Evolutionary conservation across 1,140 invertebrate genomes (phyloP).

Genomic region (Hycleus cichorii): DNA sequence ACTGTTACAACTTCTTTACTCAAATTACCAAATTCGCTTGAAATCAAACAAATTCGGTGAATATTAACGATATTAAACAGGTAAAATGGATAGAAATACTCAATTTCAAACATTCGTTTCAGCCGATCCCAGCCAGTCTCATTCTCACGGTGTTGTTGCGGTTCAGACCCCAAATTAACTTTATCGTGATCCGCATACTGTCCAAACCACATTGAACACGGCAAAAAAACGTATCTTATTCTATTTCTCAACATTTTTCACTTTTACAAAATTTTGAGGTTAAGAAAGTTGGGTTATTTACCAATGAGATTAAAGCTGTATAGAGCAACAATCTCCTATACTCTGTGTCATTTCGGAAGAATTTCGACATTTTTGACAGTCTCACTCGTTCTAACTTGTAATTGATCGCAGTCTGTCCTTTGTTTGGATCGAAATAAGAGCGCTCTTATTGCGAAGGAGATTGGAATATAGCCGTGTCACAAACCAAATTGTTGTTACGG

Average conservation of each 20-base stretch:
- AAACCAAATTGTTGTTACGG: too few species aligned
- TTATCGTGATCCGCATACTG: background rate
- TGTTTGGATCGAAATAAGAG: too few species aligned
- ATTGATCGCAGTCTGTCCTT: too few species aligned
- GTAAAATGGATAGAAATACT: conserved; percentile 20
- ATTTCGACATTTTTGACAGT: too few species aligned
- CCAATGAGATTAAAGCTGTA: too few species aligned
- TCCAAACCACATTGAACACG: background rate
- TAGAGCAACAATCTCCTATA: too few species aligned
- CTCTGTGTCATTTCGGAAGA: too few species aligned
- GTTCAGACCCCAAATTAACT: background rate
- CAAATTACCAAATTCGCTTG: conserved; percentile 51
- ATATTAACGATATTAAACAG: background rate
- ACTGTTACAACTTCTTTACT: conserved; percentile 53
- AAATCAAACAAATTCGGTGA: conserved; percentile 25
- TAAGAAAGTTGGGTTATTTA: too few species aligned
- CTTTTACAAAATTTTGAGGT: background rate
- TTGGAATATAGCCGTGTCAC: too few species aligned
- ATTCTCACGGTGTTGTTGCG: background rate
- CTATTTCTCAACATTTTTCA: conserved; percentile 2
- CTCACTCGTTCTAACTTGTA: too few species aligned
- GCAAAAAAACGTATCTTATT: background rate
- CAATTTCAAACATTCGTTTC: conserved; percentile 26
- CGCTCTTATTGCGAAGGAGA: too few species aligned
- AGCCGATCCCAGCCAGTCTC: conserved; percentile 32